Conservation (phyloP, 2,888 invertebrate species). For the Rhingia campestris region DNA sequence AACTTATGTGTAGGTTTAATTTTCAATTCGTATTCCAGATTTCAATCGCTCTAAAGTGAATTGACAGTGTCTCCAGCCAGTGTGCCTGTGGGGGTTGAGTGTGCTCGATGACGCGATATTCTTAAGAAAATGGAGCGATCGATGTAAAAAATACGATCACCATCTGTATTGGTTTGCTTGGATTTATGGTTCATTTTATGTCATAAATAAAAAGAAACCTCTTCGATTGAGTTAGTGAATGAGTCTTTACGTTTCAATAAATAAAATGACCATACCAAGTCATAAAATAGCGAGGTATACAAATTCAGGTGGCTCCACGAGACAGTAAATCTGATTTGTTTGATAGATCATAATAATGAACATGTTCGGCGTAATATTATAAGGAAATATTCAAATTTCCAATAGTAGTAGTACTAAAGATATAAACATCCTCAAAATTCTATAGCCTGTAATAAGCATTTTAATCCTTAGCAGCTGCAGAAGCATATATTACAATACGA, state of each 20-base stretch:
- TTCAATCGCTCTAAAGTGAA: constrained; percentile 20
- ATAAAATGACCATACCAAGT: background rate
- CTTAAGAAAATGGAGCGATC: constrained; percentile 25
- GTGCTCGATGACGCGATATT: constrained; percentile 43
- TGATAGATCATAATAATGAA: no score
- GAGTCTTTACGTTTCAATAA: constrained; percentile 4
- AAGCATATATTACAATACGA: no score
- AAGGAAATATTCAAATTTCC: no score
- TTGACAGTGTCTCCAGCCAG: constrained; percentile 4
- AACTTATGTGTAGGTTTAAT: constrained; percentile 56
- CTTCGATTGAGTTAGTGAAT: constrained; percentile 4
- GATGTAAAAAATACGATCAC: constrained; percentile 19
- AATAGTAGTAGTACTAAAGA: no score
- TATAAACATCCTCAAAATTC: no score
- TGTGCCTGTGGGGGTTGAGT: constrained; percentile 34
- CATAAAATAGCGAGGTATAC: no score
- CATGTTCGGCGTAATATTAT: no score
- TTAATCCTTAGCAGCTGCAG: no score
- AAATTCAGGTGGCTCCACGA: no score
- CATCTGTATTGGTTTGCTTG: constrained; percentile 23
- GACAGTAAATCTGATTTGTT: no score
- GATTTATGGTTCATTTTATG: constrained; percentile 40
- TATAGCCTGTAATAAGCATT: no score
- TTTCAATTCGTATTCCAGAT: constrained; percentile 37
- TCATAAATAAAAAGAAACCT: constrained; percentile 29